These are phyloP conservation scores for Cataglyphis albicans DNA, from an alignment of 2,888 invertebrate species.

Conservation along the genomic window DNA sequence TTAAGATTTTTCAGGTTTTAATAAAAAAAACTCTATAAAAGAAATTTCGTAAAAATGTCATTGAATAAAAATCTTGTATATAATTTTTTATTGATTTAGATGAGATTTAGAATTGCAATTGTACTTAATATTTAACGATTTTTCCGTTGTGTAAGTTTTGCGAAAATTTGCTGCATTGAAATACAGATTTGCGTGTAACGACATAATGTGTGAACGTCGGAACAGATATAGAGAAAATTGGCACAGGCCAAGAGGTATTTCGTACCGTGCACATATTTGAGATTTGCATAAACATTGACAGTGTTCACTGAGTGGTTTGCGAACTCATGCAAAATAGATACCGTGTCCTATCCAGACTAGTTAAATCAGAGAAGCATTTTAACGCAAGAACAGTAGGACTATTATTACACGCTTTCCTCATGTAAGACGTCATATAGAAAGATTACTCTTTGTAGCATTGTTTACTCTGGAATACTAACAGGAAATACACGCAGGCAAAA, in stretches of 20 bases:
- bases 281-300: slow-evolving; percentile 57
- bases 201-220: slow-evolving; percentile 34
- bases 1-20: slow-evolving; percentile 11
- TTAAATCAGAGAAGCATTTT: slow-evolving; percentile 46
- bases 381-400: slow-evolving; percentile 39
- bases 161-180: slow-evolving; percentile 22
- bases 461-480: not conserved
- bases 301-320: slow-evolving; percentile 55
- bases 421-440: not conserved
- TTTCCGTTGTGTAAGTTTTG: slow-evolving; percentile 18
- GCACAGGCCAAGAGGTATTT: slow-evolving; percentile 45
- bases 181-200: not conserved
- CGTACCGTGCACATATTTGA: slow-evolving; percentile 45
- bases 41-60: not conserved
- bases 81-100: not conserved
- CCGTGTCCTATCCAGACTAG: slow-evolving; percentile 39
- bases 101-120: slow-evolving; percentile 10
- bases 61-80: not conserved
- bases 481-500: not conserved
- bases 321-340: slow-evolving; percentile 53
- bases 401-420: not conserved
- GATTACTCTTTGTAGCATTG: not conserved
- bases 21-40: not conserved
- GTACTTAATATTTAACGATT: not conserved
- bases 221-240: slow-evolving; percentile 46